phyloP scores from a whole-genome alignment of 2,888 invertebrate genomes.

The Ganaspis brasiliensis region DNA sequence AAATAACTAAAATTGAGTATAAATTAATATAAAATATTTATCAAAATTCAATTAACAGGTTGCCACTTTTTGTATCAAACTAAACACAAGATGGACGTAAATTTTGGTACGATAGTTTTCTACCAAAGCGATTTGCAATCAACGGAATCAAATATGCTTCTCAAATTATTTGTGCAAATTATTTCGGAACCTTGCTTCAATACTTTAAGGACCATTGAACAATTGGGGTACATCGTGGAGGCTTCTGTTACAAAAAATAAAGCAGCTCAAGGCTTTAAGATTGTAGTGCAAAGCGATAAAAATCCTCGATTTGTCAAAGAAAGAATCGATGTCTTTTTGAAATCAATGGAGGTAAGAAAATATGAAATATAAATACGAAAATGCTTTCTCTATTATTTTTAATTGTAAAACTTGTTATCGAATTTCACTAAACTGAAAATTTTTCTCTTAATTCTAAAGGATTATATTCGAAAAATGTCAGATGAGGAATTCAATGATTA shows the following conservation, averaged over 20 bases:
- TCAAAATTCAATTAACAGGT: conserved; percentile 81
- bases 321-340: conserved; percentile 93
- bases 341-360: conserved; percentile 86
- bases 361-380: conserved; percentile 2
- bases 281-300: conserved; percentile 90
- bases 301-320: conserved; percentile 92
- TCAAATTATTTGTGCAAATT: conserved; percentile 94
- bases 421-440: conserved; percentile 82
- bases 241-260: conserved; percentile 91
- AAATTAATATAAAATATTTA: too few species aligned
- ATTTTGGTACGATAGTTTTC: conserved; percentile 93
- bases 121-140: conserved; percentile 92
- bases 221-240: conserved; percentile 97
- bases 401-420: conserved; percentile 50
- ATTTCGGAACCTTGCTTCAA: conserved; percentile 96
- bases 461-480: conserved; percentile 88
- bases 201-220: conserved; percentile 94
- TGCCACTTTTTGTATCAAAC: conserved; percentile 89
- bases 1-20: too few species aligned
- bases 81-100: conserved; percentile 92
- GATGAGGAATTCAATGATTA: conserved; percentile 92
- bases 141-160: conserved; percentile 87
- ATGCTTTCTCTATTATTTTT: background rate
- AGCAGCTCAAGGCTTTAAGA: conserved; percentile 91
- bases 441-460: too few species aligned